Conservation (phyloP, 2,797 vertebrate species). For the Lindbergichthys nudifrons region DNA sequence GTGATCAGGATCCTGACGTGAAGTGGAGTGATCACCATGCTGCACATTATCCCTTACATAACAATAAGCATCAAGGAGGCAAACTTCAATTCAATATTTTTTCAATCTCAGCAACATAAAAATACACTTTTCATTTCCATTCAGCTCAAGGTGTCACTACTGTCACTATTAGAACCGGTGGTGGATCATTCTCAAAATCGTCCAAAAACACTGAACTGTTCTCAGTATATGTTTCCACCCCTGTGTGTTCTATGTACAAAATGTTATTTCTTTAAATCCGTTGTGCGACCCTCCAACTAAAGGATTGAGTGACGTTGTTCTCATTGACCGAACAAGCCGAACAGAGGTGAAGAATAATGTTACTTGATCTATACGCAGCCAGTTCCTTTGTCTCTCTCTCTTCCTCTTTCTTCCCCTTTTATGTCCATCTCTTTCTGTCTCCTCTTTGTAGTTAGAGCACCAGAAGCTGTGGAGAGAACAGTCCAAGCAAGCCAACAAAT, state of each 20-base stretch:
- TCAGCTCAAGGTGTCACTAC: constrained; percentile 1
- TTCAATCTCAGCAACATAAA: neutral
- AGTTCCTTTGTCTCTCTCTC: constrained; percentile 34
- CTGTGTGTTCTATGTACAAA: neutral
- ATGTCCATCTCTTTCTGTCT: constrained; percentile 20
- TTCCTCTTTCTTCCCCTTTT: constrained; percentile 3
- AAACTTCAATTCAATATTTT: neutral
- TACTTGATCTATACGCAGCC: neutral
- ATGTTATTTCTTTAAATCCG: no score
- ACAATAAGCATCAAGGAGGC: neutral
- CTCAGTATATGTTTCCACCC: neutral
- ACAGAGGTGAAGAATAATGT: constrained; percentile 8
- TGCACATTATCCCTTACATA: no score
- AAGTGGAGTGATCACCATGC: no score
- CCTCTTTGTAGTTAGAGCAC: constrained; percentile 66
- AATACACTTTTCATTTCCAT: neutral
- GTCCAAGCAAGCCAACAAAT: constrained; percentile 77
- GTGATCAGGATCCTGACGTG: no score
- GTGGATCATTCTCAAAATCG: neutral
- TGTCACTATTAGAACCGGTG: neutral
- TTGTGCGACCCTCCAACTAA: neutral
- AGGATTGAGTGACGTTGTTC: neutral
- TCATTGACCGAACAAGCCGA: constrained; percentile 4
- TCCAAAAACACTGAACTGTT: neutral
- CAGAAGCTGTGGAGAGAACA: constrained; percentile 70